Evolutionary conservation across 2,888 invertebrate genomes (phyloP), one percentile per base, ranked within the genome.

Genomic region (Uloborus plumipes): DNA sequence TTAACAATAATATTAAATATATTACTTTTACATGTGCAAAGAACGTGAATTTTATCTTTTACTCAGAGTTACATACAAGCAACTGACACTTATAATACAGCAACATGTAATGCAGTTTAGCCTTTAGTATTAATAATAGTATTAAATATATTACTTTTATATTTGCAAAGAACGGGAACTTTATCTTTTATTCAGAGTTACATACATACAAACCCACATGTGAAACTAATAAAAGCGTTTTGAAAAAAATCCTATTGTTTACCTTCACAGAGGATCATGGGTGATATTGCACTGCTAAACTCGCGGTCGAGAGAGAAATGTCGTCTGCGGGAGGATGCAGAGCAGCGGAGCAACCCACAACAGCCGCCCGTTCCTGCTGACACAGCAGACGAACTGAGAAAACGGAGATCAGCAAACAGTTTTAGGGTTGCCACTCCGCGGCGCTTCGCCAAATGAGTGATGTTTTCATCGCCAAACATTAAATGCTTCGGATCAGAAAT

Each of bases 181-280:
- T n/a, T n/a, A n/a, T n/a, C n/a, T n/a, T n/a, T n/a, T n/a, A n/a
- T n/a, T n/a, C n/a, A n/a, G n/a, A n/a, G n/a, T n/a, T n/a, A n/a
- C n/a, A n/a, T n/a, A n/a, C n/a, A n/a, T n/a, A n/a, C n/a, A n/a
- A n/a, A n/a, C n/a, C n/a, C n/a, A n/a, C n/a, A n/a, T n/a, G n/a
- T n/a, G n/a, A n/a, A n/a, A n/a, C n/a, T n/a, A n/a, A n/a, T n/a
- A n/a, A n/a, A n/a, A n/a, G n/a, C n/a, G n/a, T n/a, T n/a, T n/a
- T n/a, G 7, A 31, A 31, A 31, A 7, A 39, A 39, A 39, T 9
- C 39, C 9, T 39, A 51, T 22, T 51, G 69, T 64, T 70, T 77
- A 77, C 77, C 77, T 20, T 77, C 77, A 58, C 77, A 77, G 9
- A 77, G 64, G 31, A 77, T 77, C 77, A 77, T 77, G 70, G 70